Conservation (phyloP, 2,888 invertebrate genomes). For the Elysia crispata region DNA sequence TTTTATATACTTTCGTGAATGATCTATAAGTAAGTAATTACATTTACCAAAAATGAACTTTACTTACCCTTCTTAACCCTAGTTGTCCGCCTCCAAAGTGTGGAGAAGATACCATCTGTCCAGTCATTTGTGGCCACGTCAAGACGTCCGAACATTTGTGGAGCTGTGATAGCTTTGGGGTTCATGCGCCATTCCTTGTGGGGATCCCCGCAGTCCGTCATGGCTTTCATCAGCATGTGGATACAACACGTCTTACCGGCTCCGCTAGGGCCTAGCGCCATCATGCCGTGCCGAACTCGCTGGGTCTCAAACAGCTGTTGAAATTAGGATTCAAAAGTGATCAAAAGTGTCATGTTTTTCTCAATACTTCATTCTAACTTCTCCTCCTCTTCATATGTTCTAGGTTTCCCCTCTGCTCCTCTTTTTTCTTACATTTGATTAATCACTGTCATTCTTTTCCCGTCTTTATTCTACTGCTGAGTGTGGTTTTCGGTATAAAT, state of each 20-base stretch:
- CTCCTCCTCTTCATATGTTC: too few relatives aligned
- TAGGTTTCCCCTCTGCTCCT: too few relatives aligned
- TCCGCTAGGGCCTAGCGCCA: slow-evolving; percentile 94
- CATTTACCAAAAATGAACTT: too few relatives aligned
- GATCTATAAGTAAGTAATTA: too few relatives aligned
- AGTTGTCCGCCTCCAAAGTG: slow-evolving; percentile 95
- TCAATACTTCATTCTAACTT: too few relatives aligned
- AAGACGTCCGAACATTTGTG: slow-evolving; percentile 97
- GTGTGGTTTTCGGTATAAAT: too few relatives aligned
- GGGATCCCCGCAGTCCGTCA: slow-evolving; percentile 89
- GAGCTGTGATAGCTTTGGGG: slow-evolving; percentile 97
- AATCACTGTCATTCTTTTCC: too few relatives aligned
- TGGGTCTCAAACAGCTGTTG: slow-evolving; percentile 77
- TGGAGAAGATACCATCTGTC: slow-evolving; percentile 98
- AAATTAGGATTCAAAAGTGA: too few relatives aligned
- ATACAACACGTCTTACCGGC: slow-evolving; percentile 96
- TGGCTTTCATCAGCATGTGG: slow-evolving; percentile 92
- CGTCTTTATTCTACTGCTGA: too few relatives aligned
- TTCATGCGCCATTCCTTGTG: slow-evolving; percentile 99
- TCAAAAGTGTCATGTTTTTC: too few relatives aligned
- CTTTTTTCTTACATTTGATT: too few relatives aligned
- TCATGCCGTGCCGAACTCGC: slow-evolving; percentile 81
- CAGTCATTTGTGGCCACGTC: slow-evolving; percentile 99
- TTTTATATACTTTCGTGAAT: too few relatives aligned
- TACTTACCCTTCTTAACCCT: slow-evolving; percentile 87